Evolutionary conservation across 2,888 invertebrate genomes (phyloP), one percentile per base, ranked within the genome.

Genomic region (Cylloceria caligata): DNA sequence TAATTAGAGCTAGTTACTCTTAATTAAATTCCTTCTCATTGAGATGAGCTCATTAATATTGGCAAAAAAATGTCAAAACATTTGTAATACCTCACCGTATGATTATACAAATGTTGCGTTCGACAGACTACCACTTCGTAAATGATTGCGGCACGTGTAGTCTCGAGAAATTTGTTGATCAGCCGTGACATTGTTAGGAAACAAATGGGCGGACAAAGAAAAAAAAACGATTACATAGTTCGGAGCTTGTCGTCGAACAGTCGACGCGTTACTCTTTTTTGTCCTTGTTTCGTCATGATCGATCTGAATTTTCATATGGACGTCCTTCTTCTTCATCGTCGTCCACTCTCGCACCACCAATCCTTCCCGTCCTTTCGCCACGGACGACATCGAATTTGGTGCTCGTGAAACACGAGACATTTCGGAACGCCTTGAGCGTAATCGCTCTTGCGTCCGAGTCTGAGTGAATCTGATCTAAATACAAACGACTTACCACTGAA

Each of bases 111-210:
- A 34, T n/a, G 47, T 19, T 49, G 67, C 30, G 47, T 34, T 67
- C 30, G 30, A 6, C 30, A n/a, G 7, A 27, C 21, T 24, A 2
- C 52, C 27, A 11, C 52, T 24, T 24, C 5, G 24, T 52, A 1
- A 27, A 24, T 52, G 2, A 2, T 24, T 24, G 11, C 6, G 24
- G 30, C 72, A 49, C 55, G 65, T 75, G 68, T 68, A 39, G 69
- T 69, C 45, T 47, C 39, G 73, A 71, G 69, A 11, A 24, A 62
- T 73, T 60, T 49, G 52, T 65, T 69, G 36, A 69, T 77, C 76
- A 68, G 45, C 73, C 76, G 68, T 81, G 78, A 74, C 81, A 74
- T 21, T 81, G 47, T 74, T 78, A 71, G 49, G 71, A 78, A 75
- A 78, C 27, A 75, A 71, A 74, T 71, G 30, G 45, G 57, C 30